Evolutionary conservation across 2,113 vertebrate genomes (phyloP), one percentile per base, ranked within the genome.

Genomic region (Chauna torquata): DNA sequence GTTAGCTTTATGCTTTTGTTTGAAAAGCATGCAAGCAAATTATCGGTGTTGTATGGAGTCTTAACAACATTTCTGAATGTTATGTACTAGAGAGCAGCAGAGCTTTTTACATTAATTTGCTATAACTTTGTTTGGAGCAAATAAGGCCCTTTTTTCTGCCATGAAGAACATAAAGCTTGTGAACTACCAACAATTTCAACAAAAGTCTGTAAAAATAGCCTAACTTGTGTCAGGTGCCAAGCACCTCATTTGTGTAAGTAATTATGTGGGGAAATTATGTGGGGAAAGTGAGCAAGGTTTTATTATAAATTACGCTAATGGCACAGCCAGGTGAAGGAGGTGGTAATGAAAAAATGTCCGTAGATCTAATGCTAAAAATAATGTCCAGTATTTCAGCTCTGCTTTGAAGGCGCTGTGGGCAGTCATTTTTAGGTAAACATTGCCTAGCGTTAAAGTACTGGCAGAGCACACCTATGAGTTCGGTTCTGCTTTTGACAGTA

Each of bases 221-320:
- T 62, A 61, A 87, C 6, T 77, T 5, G 0, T 52, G 47, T 83
- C 61, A 92, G 78, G 70, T 89, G 68, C 86, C 91, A 77, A 83
- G 75, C 74, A 8, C 54, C 80, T 92, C 12, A 18, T 84, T 80
- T 75, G 49, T 70, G 72, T 82, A 54, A 95, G 70, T 54, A 78
- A 57, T 86, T 92, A n/a, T n/a, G n/a, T n/a, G n/a, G n/a, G n/a
- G n/a, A 94, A 83, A 70, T 86, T 79, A 55, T 20, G 59, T 1
- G 8, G 36, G 28, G 50, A 76, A 80, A 59, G 27, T 70, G 72
- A 69, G 5, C 12, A 84, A 87, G 54, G 59, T 83, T 97, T 92
- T 70, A 91, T 87, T 95, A 80, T 42, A 83, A 62, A 86, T 86
- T 91, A 81, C 81, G 92, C 71, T 96, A 95, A 94, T 86, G 2